Evolutionary conservation across 2,888 invertebrate genomes (phyloP), one percentile per base, ranked within the genome.

Genomic region (Dryobotodes eremita): DNA sequence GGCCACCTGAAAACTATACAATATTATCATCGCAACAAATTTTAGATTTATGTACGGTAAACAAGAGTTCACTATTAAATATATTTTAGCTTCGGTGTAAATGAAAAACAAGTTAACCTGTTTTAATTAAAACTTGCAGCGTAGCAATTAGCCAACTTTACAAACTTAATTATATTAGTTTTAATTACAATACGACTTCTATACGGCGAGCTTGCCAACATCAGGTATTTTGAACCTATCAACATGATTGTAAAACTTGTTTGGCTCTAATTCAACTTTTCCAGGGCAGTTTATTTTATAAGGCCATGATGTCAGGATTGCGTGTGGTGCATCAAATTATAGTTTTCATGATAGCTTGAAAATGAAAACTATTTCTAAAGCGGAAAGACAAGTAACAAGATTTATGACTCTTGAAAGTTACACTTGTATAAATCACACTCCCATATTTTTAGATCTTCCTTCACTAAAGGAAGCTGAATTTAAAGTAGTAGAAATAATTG

Each of bases 41-140:
- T 76, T 55, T 7, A 31, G 15, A 48, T 69, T 50, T 20, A 15
- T 53, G 17, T 42, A 55, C 83, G 26, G 11, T 61, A 42, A 36
- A 83, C 15, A 65, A 80, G 5, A 13, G 17, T 64, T 61, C 13
- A 11, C 48, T 1, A 7, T 64, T 17, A 11, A 46, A 68, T 23
- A 79, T 46, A 71, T 79, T 57, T 71, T 64, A 65, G 15, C 10
- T 80, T 46, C 42, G 42, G 48, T 15, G 46, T 71, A 66, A 80
- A 82, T 26, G 68, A 86, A 62, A 71, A 75, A 75, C 55, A n/a
- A 71, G 68, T 55, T 55, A 61, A 75, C 53, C 31, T 59, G 61
- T 75, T 83, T 83, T 71, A 66, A 83, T 82, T 86, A 75, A 82
- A 82, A 85, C 74, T 82, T 74, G 50, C 57, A 81, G 46, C 46